Base-by-base conservation (phyloP, 2,113 vertebrate genomes). In the Tiliqua scincoides region DNA sequence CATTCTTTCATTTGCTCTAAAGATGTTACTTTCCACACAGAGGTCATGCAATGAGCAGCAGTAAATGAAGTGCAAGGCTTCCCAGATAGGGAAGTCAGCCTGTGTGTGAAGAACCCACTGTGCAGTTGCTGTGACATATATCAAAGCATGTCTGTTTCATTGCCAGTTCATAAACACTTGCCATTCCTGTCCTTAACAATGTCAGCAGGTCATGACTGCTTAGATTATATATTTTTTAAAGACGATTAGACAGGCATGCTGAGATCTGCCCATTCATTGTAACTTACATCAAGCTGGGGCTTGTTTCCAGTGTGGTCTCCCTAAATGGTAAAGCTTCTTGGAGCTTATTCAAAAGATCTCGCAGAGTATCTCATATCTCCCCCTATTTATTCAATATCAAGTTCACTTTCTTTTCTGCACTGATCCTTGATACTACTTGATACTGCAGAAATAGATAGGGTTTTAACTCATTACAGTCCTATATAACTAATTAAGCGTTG, bases 241-340 rank as follows among this genome's bases (percentile, higher is more conserved):
- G 85, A 92, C 82, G 54, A 63, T 81, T 89, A 83, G 93, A 92
- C 82, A 85, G 79, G 87, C 85, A 85, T 94, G 95, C 92, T 94
- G 95, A 93, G 95, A 93, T 94, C 86, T 93, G 93, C 91, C 93
- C 91, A 92, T 89, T 91, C 65, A 80, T 90, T 92, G 88, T 83
- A 79, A 82, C 87, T 88, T 85, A 79, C 91, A 91, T 93, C 95
- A 91, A 90, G 94, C 89, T 91, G 87, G 86, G 0, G 6, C 94
- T 89, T 95, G 92, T 92, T 93, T 91, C 81, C 89, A 93, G 90
- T 83, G 3, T 10, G 71, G 93, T 87, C 88, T 87, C 93, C 86
- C 75, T 87, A 85, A 79, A 93, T 84, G 75, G 86, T 92, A 85
- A 89, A 87, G 83, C 37, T 52, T 73, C 86, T 85, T 92, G 89